These are phyloP conservation scores for Hypomesus transpacificus DNA, from an alignment of 2,113 vertebrate species.

Conservation along the genomic window DNA sequence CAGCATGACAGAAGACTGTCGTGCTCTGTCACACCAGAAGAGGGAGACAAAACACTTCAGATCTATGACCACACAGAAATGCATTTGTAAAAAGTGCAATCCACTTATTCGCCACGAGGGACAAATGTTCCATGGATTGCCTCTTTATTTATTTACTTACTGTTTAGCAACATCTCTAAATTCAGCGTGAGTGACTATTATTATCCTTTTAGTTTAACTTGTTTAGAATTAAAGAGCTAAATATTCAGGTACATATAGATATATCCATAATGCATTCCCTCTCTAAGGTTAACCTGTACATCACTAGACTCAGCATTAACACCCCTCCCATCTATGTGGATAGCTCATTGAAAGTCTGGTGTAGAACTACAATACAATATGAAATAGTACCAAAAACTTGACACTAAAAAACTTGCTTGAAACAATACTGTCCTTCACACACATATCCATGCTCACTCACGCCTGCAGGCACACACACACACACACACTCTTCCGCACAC, in stretches of 20 bases:
- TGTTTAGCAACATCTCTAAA: conserved; percentile 59
- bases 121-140: conserved; percentile 40
- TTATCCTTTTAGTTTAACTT: conserved; percentile 46
- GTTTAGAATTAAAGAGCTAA: conserved; percentile 53
- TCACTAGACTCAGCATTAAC: conserved; percentile 41
- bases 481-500: conserved; percentile 34
- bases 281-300: conserved; percentile 57
- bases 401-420: conserved; percentile 63
- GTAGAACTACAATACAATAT: conserved; percentile 63
- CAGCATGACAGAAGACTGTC: conserved; percentile 42
- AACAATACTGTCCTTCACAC: conserved; percentile 58
- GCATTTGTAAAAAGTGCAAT: conserved; percentile 52
- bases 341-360: conserved; percentile 56
- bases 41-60: conserved; percentile 42
- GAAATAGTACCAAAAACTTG: conserved; percentile 66
- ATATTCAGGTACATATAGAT: conserved; percentile 66
- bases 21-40: conserved; percentile 41
- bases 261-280: conserved; percentile 56
- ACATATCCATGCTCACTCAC: conserved; percentile 14
- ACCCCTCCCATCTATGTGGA: conserved; percentile 40
- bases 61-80: conserved; percentile 55
- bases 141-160: conserved; percentile 45
- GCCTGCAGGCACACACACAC: conserved; percentile 2
- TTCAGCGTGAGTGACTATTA: conserved; percentile 54
- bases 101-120: conserved; percentile 28